These are phyloP conservation scores for Agraylea sexmaculata DNA, from an alignment of 1,140 invertebrate species.

Conservation along the genomic window DNA sequence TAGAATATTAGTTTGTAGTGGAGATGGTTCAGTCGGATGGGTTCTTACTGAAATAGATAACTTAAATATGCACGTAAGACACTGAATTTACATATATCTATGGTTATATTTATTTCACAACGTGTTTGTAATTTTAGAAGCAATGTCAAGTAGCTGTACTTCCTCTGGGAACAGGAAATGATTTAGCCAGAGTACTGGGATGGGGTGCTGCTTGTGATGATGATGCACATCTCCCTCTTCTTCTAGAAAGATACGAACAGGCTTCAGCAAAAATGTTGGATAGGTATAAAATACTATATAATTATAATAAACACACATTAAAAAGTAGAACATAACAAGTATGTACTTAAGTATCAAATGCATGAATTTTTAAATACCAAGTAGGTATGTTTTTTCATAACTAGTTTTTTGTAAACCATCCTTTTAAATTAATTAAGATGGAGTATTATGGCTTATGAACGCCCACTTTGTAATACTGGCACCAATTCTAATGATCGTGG, in stretches of 20 bases:
- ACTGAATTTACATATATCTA: neutral
- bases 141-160: conserved; percentile 86
- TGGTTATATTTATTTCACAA: too few relatives aligned
- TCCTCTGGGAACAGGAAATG: conserved; percentile 91
- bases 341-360: too few relatives aligned
- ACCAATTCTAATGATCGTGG: conserved; percentile 20
- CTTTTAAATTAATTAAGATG: conserved; percentile 43
- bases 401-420: neutral
- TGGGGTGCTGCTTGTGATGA: conserved; percentile 94
- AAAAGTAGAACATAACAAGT: neutral
- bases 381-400: too few relatives aligned
- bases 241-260: conserved; percentile 87
- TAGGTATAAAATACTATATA: conserved; percentile 40
- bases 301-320: neutral
- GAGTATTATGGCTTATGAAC: conserved; percentile 87
- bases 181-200: conserved; percentile 85
- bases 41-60: conserved; percentile 87
- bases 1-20: conserved; percentile 83
- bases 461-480: conserved; percentile 30
- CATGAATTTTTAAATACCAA: too few relatives aligned
- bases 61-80: conserved; percentile 83
- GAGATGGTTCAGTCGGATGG: conserved; percentile 90
- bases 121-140: conserved; percentile 47
- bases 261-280: conserved; percentile 94
- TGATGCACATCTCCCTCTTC: conserved; percentile 81